Base-by-base conservation (phyloP, 2,888 invertebrate species). In the Drosophila nigritarsus region DNA sequence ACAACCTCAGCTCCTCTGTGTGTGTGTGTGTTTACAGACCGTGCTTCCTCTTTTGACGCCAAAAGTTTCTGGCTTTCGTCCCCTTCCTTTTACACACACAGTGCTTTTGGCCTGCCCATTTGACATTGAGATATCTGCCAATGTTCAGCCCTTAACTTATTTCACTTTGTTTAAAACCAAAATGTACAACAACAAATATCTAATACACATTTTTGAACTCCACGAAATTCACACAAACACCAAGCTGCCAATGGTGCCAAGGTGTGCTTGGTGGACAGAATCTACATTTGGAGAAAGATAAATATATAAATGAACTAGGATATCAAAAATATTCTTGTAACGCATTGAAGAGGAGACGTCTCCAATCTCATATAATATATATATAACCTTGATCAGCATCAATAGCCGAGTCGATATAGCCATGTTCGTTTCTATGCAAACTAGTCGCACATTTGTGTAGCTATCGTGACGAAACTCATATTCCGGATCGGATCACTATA, bases 81-180 rank as follows among this genome's bases (percentile, higher is more conserved):
- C 15, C 6, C 18, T 11, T 3, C 54, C 18, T 36, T 2, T 20
- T 6, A 3, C 6, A 18, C 1, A 32, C 50, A 65, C 55, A 48
- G 48, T 36, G 40, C 61, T 48, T 51, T 34, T 62, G 59, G 61
- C 36, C 61, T 53, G 50, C 56, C 63, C 70, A 58, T 49, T 67
- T 78, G 78, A 65, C 78, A 78, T 75, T 78, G 71, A 78, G 79
- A 71, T 79, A 71, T 62, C 70, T 65, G 27, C 48, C 58, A n/a
- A 55, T 55, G 51, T 70, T 64, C 53, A 32, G 60, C 34, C 59
- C 48, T 18, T 60, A 32, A 36, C 38, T 60, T 65, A 55, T 74
- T 74, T 74, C 30, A 59, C 50, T 62, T 71, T 65, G 36, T 49
- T 71, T 67, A 51, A 63, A 63, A 56, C 60, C 63, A 15, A 56